Conservation (phyloP, 2,113 vertebrate species). For the Ammodytes dubius region DNA sequence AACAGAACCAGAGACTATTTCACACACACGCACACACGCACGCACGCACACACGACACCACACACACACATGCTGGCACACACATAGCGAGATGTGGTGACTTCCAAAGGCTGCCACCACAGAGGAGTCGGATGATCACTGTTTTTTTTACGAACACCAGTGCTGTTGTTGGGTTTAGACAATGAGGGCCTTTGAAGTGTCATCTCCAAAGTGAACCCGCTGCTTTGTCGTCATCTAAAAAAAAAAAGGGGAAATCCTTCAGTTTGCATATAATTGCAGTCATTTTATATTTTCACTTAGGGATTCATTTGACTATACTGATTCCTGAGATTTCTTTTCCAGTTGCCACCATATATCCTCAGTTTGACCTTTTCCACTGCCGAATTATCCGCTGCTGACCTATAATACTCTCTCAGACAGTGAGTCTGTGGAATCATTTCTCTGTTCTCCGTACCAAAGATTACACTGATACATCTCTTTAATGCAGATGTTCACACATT, state of each 20-base stretch:
- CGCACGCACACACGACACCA: constrained; percentile 8
- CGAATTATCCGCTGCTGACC: constrained; percentile 56
- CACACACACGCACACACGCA: neutral
- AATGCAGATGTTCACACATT: constrained; percentile 47
- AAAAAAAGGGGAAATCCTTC: constrained; percentile 47
- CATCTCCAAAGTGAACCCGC: constrained; percentile 45
- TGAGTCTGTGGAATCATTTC: constrained; percentile 41
- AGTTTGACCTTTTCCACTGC: constrained; percentile 43
- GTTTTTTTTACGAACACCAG: constrained; percentile 60
- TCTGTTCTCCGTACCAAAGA: constrained; percentile 60
- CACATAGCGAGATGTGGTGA: constrained; percentile 50
- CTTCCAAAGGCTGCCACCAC: constrained; percentile 66
- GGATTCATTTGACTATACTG: constrained; percentile 19
- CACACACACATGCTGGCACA: neutral
- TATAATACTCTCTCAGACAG: constrained; percentile 45
- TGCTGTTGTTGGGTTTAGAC: constrained; percentile 64
- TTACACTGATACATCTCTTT: constrained; percentile 62
- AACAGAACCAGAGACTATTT: constrained; percentile 13
- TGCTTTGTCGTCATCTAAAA: constrained; percentile 48
- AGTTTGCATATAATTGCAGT: constrained; percentile 26
- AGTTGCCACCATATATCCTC: constrained; percentile 33
- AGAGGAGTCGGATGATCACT: constrained; percentile 49
- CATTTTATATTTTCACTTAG: constrained; percentile 7
- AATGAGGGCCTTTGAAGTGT: constrained; percentile 74
- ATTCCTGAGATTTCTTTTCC: constrained; percentile 21